Conservation (phyloP, 2,888 invertebrate genomes). For the Parelbella ahira region DNA sequence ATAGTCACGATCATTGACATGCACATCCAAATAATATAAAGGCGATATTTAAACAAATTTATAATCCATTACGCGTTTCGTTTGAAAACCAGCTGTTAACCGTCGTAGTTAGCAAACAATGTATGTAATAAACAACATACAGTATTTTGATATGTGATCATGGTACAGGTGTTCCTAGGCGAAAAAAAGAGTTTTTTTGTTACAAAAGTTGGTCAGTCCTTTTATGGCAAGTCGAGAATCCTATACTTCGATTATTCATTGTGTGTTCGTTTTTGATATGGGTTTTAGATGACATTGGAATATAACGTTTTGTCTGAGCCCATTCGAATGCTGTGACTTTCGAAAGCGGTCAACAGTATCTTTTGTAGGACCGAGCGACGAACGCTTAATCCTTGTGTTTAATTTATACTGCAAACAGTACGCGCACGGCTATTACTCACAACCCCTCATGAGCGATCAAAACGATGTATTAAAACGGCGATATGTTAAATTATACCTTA, state of each 20-base stretch:
- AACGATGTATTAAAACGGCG: too few relatives aligned
- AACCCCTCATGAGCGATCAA: too few relatives aligned
- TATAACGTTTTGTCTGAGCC: too few relatives aligned
- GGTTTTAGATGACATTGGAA: slow-evolving; percentile 5
- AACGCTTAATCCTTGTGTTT: too few relatives aligned
- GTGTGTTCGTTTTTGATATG: slow-evolving; percentile 6
- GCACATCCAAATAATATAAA: not conserved
- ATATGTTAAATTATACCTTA: too few relatives aligned
- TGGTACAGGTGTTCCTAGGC: not conserved
- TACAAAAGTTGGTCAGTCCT: slow-evolving; percentile 2
- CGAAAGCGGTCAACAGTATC: too few relatives aligned
- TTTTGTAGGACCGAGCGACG: too few relatives aligned
- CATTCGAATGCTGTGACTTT: too few relatives aligned
- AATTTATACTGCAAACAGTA: too few relatives aligned
- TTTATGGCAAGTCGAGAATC: slow-evolving; percentile 1
- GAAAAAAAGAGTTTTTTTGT: not conserved
- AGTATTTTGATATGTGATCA: not conserved
- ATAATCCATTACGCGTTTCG: slow-evolving; percentile 1
- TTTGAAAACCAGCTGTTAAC: not conserved
- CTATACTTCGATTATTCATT: slow-evolving; percentile 7
- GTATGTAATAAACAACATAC: not conserved
- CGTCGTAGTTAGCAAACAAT: not conserved
- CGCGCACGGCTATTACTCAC: too few relatives aligned
- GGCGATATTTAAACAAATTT: not conserved
- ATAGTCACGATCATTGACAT: slow-evolving; percentile 8